phyloP scores from a whole-genome alignment of 2,113 vertebrate species.

The Cyanoramphus novaezelandiae region DNA sequence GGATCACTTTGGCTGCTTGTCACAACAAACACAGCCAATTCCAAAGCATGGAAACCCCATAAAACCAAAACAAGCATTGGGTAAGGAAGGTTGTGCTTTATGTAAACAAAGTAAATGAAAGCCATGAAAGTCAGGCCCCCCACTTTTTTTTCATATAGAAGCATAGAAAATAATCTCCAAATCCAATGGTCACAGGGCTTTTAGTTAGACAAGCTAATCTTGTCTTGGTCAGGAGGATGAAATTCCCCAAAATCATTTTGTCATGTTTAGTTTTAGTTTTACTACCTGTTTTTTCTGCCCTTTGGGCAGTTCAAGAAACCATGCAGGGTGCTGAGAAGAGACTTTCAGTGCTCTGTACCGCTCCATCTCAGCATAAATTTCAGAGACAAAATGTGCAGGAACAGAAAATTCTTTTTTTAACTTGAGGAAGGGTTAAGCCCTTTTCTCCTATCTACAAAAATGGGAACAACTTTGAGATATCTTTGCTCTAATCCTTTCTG shows the following conservation, averaged over 20 bases:
- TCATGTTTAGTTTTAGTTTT: background rate
- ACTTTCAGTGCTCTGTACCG: background rate
- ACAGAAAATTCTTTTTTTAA: background rate
- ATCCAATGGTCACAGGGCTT: background rate
- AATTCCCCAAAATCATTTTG: background rate
- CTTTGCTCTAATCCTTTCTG: background rate
- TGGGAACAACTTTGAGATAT: background rate
- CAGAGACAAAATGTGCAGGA: background rate
- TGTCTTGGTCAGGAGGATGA: background rate
- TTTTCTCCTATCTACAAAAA: background rate
- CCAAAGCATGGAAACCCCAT: background rate
- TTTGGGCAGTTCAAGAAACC: background rate
- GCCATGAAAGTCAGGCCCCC: rapidly evolving
- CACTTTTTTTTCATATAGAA: background rate
- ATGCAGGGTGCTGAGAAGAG: background rate
- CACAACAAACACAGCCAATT: background rate
- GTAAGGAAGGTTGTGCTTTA: background rate
- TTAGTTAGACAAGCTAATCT: background rate
- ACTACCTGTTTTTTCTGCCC: background rate
- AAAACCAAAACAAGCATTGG: background rate
- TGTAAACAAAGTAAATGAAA: background rate
- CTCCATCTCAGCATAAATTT: background rate
- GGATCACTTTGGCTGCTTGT: background rate
- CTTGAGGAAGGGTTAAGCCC: background rate
- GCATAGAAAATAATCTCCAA: background rate